These are phyloP conservation scores for Amblyjoppa fuscipennis DNA, from an alignment of 2,888 invertebrate species.

Conservation along the genomic window DNA sequence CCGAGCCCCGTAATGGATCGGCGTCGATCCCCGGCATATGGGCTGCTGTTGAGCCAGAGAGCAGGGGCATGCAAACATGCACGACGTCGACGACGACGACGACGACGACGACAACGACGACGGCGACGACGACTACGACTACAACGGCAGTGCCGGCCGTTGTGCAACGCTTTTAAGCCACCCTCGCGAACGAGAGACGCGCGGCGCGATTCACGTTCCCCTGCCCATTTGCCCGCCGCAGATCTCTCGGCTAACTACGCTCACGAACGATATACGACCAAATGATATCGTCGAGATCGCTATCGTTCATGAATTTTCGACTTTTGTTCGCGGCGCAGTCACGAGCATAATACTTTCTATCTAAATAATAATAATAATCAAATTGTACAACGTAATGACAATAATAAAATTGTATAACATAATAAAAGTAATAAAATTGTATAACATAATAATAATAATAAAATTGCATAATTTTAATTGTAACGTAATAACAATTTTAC, in stretches of 20 bases:
- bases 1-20: constrained; percentile 83
- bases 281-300: constrained; percentile 75
- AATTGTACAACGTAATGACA: neutral
- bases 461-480: neutral
- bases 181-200: constrained; percentile 28
- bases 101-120: constrained; percentile 57
- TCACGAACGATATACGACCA: constrained; percentile 68
- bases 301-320: constrained; percentile 70
- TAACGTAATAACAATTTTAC: neutral
- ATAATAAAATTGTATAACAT: neutral
- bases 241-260: constrained; percentile 70
- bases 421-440: neutral
- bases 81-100: constrained; percentile 59
- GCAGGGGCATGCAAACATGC: constrained; percentile 59
- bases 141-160: constrained; percentile 57
- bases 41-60: constrained; percentile 57
- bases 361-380: neutral
- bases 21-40: constrained; percentile 76
- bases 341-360: neutral
- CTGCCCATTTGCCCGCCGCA: constrained; percentile 25
- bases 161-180: constrained; percentile 71
- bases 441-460: neutral
- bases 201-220: constrained; percentile 27
- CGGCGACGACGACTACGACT: constrained; percentile 36
- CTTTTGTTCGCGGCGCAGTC: neutral